Evolutionary conservation across 2,113 vertebrate species (phyloP).

Genomic region (Heterotilapia buettikoferi): DNA sequence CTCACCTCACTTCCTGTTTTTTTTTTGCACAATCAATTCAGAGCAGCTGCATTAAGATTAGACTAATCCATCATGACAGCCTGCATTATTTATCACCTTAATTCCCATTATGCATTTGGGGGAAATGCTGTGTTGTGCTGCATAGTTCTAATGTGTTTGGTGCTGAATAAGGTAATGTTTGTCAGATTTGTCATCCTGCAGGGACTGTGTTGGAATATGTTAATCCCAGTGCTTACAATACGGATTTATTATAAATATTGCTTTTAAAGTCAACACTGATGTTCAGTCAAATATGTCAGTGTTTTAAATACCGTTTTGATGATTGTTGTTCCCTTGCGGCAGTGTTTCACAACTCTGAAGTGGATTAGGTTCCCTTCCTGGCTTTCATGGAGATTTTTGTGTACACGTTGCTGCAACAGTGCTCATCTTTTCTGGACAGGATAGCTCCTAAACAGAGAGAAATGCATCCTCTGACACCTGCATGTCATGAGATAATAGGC

Average conservation of each 20-base stretch:
- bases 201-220: not conserved
- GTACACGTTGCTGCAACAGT: slow-evolving; percentile 11
- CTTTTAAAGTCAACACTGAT: not conserved
- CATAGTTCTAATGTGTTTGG: not conserved
- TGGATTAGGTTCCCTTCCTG: slow-evolving; percentile 1
- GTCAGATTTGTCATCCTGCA: not conserved
- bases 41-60: slow-evolving; percentile 53
- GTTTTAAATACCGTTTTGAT: not conserved
- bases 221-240: not conserved
- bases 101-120: slow-evolving; percentile 33
- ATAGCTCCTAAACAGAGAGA: not conserved
- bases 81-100: slow-evolving; percentile 63
- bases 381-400: slow-evolving; percentile 1
- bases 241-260: not conserved
- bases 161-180: not conserved
- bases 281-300: not conserved
- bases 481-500: slow-evolving; percentile 27
- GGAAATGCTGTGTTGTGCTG: not conserved
- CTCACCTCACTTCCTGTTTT: slow-evolving; percentile 22
- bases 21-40: slow-evolving; percentile 25
- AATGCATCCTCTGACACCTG: slow-evolving; percentile 23
- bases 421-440: not conserved
- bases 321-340: not conserved
- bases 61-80: slow-evolving; percentile 40
- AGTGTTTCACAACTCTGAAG: not conserved